Conservation (phyloP, 2,888 invertebrate species). For the Lepidonotus clava region DNA sequence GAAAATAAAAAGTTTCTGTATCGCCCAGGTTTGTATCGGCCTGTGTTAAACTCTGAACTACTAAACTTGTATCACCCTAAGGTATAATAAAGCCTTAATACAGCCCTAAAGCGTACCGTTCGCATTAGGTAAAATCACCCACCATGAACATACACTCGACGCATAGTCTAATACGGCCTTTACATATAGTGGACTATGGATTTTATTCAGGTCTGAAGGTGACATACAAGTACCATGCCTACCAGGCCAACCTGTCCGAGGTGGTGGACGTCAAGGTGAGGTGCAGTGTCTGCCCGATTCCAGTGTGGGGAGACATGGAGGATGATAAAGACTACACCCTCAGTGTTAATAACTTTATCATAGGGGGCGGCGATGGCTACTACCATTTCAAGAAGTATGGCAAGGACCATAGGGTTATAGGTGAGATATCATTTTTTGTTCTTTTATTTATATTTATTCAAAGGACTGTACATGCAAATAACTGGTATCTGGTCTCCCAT, state of each 20-base stretch:
- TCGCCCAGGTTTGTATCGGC: no score
- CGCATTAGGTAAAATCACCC: no score
- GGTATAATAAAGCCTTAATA: no score
- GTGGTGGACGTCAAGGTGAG: neutral
- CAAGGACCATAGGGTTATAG: conserved; percentile 4
- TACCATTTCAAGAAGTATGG: neutral
- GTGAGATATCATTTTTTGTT: neutral
- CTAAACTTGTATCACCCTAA: no score
- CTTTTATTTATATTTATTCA: neutral
- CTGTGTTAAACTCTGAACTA: no score
- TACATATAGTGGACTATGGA: no score
- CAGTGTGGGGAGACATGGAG: neutral
- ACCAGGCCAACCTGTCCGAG: neutral
- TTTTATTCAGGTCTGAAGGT: conserved; percentile 12
- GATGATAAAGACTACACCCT: neutral
- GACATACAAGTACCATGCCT: neutral
- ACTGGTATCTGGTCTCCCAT: no score
- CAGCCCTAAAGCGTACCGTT: no score
- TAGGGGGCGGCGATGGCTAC: neutral
- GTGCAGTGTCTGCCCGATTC: neutral
- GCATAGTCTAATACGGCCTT: no score
- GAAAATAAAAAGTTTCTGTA: no score
- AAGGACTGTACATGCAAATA: neutral
- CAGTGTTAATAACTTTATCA: neutral
- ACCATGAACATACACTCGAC: no score